Evolutionary conservation across 1,140 invertebrate genomes (phyloP).

Genomic region (Subanguina moxae): DNA sequence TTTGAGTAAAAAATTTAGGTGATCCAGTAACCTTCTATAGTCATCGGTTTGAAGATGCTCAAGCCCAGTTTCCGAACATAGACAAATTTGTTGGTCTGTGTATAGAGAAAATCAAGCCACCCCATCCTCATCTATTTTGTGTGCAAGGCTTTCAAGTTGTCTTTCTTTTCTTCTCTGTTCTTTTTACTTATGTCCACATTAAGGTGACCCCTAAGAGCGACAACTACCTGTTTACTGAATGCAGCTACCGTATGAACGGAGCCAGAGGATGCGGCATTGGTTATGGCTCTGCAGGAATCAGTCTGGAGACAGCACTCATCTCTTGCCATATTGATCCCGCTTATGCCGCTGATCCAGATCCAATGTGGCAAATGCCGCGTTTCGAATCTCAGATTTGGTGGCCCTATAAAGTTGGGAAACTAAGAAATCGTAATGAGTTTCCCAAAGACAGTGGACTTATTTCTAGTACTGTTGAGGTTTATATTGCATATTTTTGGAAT

Average conservation of each 20-base stretch:
- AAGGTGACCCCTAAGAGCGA: not conserved
- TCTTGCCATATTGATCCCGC: conserved; percentile 18
- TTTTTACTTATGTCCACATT: not conserved
- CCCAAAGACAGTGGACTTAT: not conserved
- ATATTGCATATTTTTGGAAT: too few relatives aligned
- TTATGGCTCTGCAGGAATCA: conserved; percentile 17
- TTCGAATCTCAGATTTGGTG: conserved; percentile 11
- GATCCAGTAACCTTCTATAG: conserved; percentile 25
- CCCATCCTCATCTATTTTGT: conserved; percentile 28
- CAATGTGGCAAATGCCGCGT: conserved; percentile 5
- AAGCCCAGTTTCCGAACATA: conserved; percentile 26
- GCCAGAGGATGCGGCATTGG: conserved; percentile 15
- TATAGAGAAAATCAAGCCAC: conserved; percentile 16
- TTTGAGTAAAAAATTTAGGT: not conserved
- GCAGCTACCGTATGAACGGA: conserved; percentile 30
- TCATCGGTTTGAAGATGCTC: conserved; percentile 17
- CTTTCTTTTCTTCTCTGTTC: not conserved
- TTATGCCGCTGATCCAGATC: conserved; percentile 20
- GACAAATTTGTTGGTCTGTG: conserved; percentile 18
- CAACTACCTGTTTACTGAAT: conserved; percentile 28
- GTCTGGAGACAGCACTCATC: conserved; percentile 26
- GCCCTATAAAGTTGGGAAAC: conserved; percentile 8
- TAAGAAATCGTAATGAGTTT: conserved; percentile 9
- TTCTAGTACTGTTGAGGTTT: conserved; percentile 9
- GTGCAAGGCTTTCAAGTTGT: conserved; percentile 33